Conservation (phyloP, 2,888 invertebrate genomes). For the Tridacna crocea region DNA sequence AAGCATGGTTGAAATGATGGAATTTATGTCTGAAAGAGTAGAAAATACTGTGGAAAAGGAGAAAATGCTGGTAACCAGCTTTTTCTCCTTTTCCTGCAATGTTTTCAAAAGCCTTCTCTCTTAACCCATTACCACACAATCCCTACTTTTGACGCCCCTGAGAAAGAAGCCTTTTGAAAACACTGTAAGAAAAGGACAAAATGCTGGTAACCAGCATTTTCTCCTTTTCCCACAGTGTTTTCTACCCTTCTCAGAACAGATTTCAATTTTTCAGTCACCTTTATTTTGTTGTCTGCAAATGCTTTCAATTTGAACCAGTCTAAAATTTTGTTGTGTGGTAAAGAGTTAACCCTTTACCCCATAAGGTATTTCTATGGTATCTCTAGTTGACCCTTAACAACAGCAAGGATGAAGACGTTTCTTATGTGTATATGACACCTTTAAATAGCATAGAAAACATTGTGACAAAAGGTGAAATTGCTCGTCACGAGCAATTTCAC, state of each 20-base stretch:
- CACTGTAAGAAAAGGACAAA: not conserved
- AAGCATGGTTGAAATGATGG: too few species aligned
- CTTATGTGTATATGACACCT: too few species aligned
- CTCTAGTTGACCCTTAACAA: too few species aligned
- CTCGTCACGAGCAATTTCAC: too few species aligned
- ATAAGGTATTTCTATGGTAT: too few species aligned
- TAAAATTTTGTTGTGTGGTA: not conserved
- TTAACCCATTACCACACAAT: not conserved
- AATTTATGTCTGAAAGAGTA: too few species aligned
- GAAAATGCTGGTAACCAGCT: constrained; percentile 2
- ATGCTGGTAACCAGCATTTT: not conserved
- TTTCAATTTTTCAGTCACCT: not conserved
- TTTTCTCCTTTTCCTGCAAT: constrained; percentile 4
- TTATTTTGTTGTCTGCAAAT: not conserved
- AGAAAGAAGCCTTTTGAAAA: not conserved
- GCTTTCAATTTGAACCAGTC: not conserved
- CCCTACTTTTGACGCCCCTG: not conserved
- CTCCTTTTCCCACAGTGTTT: constrained; percentile 13
- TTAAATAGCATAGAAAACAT: too few species aligned
- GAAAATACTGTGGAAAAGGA: constrained; percentile 5
- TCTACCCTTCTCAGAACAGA: not conserved
- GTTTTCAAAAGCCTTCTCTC: not conserved
- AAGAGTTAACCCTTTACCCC: too few species aligned
- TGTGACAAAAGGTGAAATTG: too few species aligned
- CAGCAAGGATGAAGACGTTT: too few species aligned